These are phyloP conservation scores for Strix uralensis DNA, from an alignment of 2,113 vertebrate species.

Conservation along the genomic window DNA sequence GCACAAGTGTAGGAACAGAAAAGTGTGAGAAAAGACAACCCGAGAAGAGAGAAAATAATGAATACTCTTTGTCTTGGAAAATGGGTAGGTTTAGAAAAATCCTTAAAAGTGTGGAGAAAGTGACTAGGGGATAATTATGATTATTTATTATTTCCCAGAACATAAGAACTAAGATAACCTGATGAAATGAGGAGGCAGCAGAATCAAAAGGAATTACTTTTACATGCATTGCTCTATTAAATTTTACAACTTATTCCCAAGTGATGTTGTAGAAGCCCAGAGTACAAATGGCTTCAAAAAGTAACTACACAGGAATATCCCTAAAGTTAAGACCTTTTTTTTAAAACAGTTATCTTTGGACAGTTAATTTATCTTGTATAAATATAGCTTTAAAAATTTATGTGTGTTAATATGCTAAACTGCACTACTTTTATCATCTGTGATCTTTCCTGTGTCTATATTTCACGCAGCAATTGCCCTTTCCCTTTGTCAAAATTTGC, in stretches of 20 bases:
- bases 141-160: not conserved
- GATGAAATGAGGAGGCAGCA: not conserved
- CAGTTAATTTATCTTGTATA: not conserved
- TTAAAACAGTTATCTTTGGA: not conserved
- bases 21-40: not conserved
- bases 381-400: not conserved
- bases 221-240: not conserved
- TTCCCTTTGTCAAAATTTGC: not conserved
- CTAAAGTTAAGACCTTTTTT: not conserved
- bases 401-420: not conserved
- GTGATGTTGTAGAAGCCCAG: not conserved
- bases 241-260: not conserved
- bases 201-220: constrained; percentile 10
- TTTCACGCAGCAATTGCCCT: not conserved
- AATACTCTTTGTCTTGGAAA: not conserved
- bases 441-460: not conserved
- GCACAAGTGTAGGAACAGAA: not conserved
- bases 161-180: not conserved
- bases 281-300: not conserved
- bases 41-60: not conserved
- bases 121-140: not conserved
- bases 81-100: not conserved
- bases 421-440: not conserved
- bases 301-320: not conserved
- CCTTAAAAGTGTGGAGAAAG: not conserved